Base-by-base conservation (phyloP, 2,113 vertebrate genomes). In the Pelecanoides urinatrix region DNA sequence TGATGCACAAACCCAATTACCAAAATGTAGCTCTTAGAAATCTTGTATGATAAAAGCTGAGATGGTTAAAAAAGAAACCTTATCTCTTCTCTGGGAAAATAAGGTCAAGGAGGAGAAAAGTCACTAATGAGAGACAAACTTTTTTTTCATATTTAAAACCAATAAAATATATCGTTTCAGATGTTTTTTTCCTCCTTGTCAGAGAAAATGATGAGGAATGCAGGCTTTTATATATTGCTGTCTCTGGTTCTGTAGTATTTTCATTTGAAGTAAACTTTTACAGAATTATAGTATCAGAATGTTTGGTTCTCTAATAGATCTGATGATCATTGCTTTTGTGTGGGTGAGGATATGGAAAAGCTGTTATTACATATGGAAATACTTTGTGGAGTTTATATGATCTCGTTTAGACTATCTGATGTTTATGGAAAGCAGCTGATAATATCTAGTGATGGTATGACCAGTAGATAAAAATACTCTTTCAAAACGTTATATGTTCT, bases 1-100 rank as follows among this genome's bases (percentile, higher is more conserved):
- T 97, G 86, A 88, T 77, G 92, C 79, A 91, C 85, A 94, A 78
- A 74, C 90, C 45, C 88, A n/a, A n/a, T 93, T 88, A 77, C 87
- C 72, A 32, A 91, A 66, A 32, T 16, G 80, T 58, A 62, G 52
- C 73, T 84, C 63, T 85, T 88, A 71, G 56, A 79, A 96, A 92
- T 89, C 65, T 77, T n/a, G 38, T 15, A 12, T 62, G 84, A 88
- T 81, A 47, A 82, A 96, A 53, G 34, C 45, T 79, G 16, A 77
- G 81, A 84, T 63, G 65, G 77, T 58, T 84, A 59, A 63, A 70
- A 75, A 58, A 67, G 7, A 83, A 75, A 82, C 76, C 50, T 30
- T 20, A 2, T 72, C 19, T 93, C 66, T 85, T 63, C 38, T 94
- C 68, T 67, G 55, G 38, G 45, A 82, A 77, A 95, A 91, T 79